Evolutionary conservation across 2,113 vertebrate genomes (phyloP).

Genomic region (Etheostoma spectabile): DNA sequence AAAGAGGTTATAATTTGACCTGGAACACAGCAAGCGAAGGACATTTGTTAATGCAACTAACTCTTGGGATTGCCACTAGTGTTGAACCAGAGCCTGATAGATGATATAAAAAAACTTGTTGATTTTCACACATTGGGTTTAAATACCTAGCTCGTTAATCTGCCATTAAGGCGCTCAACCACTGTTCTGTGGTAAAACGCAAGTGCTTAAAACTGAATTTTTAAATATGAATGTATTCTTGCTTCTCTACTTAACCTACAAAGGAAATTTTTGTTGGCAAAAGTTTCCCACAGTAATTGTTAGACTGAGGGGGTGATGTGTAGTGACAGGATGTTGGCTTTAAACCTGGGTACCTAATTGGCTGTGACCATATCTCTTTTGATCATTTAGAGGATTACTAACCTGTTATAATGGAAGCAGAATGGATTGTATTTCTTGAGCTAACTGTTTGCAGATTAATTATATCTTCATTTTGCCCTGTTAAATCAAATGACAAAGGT

Average conservation of each 20-base stretch:
- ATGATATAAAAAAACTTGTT: not conserved
- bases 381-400: constrained; percentile 29
- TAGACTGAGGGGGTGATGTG: not conserved
- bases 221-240: not conserved
- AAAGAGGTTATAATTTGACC: not conserved
- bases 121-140: too few relatives aligned
- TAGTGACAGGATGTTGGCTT: not conserved
- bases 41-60: not conserved
- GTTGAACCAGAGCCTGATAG: not conserved
- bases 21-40: not conserved
- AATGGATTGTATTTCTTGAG: not conserved
- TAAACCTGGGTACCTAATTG: not conserved
- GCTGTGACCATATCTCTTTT: constrained; percentile 13
- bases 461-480: not conserved
- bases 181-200: not conserved
- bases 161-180: not conserved
- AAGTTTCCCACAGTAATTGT: constrained; percentile 10
- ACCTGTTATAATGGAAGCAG: constrained; percentile 25
- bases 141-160: too few relatives aligned
- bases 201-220: not conserved
- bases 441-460: constrained; percentile 12
- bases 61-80: not conserved
- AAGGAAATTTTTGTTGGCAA: not conserved
- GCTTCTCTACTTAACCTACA: not conserved
- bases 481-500: not conserved